phyloP scores from a whole-genome alignment of 1,140 invertebrate genomes.

The Lycorma delicatula region DNA sequence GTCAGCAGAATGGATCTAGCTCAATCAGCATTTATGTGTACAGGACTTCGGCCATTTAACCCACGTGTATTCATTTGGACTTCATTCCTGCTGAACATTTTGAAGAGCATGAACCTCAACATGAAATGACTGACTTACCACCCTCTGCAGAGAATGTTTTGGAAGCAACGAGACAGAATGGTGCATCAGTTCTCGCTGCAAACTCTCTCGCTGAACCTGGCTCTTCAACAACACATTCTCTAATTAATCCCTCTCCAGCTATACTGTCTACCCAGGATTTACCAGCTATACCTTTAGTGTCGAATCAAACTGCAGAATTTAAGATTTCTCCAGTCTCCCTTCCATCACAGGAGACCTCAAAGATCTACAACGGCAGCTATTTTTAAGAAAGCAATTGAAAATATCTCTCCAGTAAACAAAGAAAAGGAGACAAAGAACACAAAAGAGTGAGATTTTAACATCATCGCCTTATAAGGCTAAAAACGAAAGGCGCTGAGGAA shows the following conservation, averaged over 20 bases:
- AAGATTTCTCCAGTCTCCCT: neutral
- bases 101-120: neutral
- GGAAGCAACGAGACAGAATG: neutral
- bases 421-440: neutral
- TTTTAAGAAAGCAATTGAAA: neutral
- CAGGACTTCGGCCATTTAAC: no score
- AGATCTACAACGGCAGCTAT: neutral
- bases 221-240: no score
- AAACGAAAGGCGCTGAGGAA: no score
- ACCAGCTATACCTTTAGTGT: neutral
- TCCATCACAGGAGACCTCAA: neutral
- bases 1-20: slow-evolving; percentile 32
- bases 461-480: neutral
- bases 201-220: no score
- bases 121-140: neutral
- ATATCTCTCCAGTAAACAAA: neutral
- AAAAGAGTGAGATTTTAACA: neutral
- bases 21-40: slow-evolving; percentile 2
- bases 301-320: neutral
- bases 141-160: neutral
- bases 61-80: no score
- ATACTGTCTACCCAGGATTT: neutral
- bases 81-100: no score
- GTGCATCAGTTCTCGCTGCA: neutral
- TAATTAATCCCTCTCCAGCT: no score